phyloP scores from a whole-genome alignment of 2,113 vertebrate genomes.

The Baryphthengus martii region DNA sequence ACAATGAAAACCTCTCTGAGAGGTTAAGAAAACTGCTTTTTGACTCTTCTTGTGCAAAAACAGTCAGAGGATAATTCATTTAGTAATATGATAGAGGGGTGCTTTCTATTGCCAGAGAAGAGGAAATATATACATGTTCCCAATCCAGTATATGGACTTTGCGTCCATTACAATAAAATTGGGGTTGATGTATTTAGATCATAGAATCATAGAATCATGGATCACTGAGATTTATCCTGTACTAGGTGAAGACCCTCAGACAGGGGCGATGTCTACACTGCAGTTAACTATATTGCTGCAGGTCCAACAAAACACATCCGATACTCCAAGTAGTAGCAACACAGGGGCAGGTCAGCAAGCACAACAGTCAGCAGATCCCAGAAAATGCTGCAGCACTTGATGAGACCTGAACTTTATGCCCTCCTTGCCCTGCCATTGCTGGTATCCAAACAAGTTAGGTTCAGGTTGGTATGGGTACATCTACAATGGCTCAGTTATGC shows the following conservation, averaged over 20 bases:
- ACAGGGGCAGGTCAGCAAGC: background rate
- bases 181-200: background rate
- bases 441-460: background rate
- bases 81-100: background rate
- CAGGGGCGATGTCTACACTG: background rate
- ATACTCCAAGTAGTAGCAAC: background rate
- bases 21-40: background rate
- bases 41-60: background rate
- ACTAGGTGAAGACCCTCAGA: background rate
- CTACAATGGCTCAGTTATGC: background rate
- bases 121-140: background rate
- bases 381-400: background rate
- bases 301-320: background rate
- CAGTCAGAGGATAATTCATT: background rate
- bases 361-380: background rate
- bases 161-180: background rate
- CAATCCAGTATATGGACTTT: background rate
- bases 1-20: background rate
- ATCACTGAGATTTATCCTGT: background rate
- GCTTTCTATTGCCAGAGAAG: background rate
- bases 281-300: background rate
- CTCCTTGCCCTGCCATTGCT: background rate
- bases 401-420: fast-evolving
- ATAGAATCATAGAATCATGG: too few species aligned
- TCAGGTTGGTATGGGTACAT: too few species aligned